Percentiles rank a stretch among this genome's conserved stretches.
phyloP scores from a whole-genome alignment of 2,797 vertebrate species.

The Pipistrellus nathusii region DNA sequence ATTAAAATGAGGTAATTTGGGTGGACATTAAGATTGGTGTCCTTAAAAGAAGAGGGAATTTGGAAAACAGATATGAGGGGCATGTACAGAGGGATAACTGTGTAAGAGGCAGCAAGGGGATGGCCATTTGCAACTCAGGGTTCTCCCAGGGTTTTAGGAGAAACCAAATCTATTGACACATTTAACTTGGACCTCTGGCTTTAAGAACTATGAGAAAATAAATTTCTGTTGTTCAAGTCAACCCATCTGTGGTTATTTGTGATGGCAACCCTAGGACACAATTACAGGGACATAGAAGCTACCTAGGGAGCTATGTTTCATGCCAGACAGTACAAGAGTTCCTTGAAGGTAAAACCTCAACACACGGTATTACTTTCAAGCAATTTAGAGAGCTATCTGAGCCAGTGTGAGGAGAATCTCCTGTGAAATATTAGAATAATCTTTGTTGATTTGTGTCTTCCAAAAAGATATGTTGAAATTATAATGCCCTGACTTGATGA shows the following conservation, averaged over 20 bases:
- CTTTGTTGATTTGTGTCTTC: neutral
- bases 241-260: neutral
- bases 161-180: neutral
- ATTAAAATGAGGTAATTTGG: neutral
- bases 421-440: neutral
- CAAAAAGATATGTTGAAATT: neutral
- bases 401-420: neutral
- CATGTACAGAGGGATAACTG: fast-evolving
- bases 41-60: neutral
- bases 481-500: neutral
- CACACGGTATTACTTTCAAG: neutral
- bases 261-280: neutral
- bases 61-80: neutral
- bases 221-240: neutral
- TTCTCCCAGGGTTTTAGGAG: neutral
- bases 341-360: neutral
- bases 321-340: neutral
- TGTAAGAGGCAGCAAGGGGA: neutral
- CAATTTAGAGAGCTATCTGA: neutral
- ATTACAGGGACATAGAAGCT: neutral
- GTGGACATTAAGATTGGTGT: neutral
- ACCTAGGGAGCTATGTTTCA: neutral
- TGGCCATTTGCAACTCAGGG: neutral
- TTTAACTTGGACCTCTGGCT: neutral
- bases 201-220: neutral